Conservation (phyloP, 2,113 vertebrate species). For the Periophthalmodon schlosseri region DNA sequence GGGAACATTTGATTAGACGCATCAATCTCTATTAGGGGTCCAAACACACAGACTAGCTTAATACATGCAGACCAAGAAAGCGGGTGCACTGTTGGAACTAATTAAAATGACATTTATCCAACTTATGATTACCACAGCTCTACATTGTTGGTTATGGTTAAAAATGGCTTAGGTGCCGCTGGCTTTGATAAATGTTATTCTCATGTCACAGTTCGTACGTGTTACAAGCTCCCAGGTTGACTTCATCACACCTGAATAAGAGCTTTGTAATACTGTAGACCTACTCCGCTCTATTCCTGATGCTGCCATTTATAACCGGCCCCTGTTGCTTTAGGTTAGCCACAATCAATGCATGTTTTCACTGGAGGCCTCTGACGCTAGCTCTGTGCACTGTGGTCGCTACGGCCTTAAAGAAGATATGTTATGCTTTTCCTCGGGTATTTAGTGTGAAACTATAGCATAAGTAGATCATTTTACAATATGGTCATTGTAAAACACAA, state of each 20-base stretch:
- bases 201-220: constrained; percentile 25
- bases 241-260: constrained; percentile 53
- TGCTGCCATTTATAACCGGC: constrained; percentile 62
- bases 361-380: constrained; percentile 34
- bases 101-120: constrained; percentile 60
- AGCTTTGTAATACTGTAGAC: constrained; percentile 55
- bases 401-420: background rate
- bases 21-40: constrained; percentile 68
- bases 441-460: too few relatives aligned
- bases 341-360: constrained; percentile 54
- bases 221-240: constrained; percentile 43
- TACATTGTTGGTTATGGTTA: constrained; percentile 23
- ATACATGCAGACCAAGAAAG: constrained; percentile 43
- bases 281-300: constrained; percentile 52
- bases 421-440: background rate
- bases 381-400: constrained; percentile 30
- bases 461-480: background rate
- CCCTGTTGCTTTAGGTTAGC: constrained; percentile 62
- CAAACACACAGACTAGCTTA: constrained; percentile 23
- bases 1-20: constrained; percentile 72
- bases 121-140: constrained; percentile 31
- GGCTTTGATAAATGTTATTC: constrained; percentile 38
- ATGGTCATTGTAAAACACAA: background rate
- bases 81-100: constrained; percentile 34
- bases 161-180: constrained; percentile 25